phyloP scores from a whole-genome alignment of 2,888 invertebrate species.

The Laspeyria flexula region DNA sequence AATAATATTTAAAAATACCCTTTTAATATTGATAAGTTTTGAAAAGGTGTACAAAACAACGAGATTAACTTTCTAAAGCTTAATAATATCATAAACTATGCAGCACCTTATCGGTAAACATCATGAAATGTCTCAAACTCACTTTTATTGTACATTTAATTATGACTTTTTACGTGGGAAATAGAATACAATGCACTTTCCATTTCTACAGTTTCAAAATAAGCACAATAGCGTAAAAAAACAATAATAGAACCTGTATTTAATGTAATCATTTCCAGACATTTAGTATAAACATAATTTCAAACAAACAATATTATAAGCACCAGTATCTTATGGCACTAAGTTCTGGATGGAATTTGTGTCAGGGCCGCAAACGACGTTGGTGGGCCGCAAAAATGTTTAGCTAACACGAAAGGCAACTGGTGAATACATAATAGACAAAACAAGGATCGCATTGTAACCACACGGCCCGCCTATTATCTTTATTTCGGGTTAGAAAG shows the following conservation, averaged over 20 bases:
- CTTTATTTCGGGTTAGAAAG: constrained; percentile 25
- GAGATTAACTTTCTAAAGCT: no score
- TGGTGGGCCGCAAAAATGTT: constrained; percentile 37
- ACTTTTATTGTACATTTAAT: constrained; percentile 21
- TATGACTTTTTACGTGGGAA: constrained; percentile 26
- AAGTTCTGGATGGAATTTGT: constrained; percentile 42
- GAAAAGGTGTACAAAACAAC: no score
- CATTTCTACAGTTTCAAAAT: constrained; percentile 19
- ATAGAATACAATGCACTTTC: constrained; percentile 32
- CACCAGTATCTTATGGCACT: constrained; percentile 18
- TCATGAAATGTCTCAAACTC: background rate
- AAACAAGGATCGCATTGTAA: constrained; percentile 14
- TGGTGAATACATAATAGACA: constrained; percentile 9
- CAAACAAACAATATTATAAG: constrained; percentile 4
- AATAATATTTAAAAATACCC: background rate
- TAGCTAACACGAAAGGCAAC: constrained; percentile 13
- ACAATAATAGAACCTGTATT: background rate
- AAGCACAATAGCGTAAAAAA: background rate
- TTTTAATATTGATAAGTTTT: background rate
- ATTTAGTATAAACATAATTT: background rate
- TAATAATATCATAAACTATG: no score
- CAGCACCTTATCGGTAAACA: no score
- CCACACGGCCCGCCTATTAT: constrained; percentile 9
- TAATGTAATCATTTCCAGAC: background rate
- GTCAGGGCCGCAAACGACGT: constrained; percentile 41